phyloP scores from a whole-genome alignment of 53 echinoderm and acorn worm genomes.

The Holothuria leucospilota region DNA sequence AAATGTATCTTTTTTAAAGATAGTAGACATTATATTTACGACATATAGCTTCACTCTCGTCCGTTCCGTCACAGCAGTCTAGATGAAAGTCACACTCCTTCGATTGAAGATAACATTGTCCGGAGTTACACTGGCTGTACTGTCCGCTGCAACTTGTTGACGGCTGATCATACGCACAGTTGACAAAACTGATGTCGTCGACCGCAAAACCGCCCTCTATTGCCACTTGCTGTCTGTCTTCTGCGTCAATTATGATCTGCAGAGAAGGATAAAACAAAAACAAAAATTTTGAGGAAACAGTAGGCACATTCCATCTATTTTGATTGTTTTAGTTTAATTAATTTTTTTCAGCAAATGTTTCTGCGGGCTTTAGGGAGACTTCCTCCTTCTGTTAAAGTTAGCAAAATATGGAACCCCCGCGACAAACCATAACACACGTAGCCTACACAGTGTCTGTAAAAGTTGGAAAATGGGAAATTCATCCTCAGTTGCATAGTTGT shows the following conservation, averaged over 20 bases:
- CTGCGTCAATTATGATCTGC: slow-evolving; percentile 74
- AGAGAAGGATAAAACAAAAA: not conserved
- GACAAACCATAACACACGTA: too few relatives aligned
- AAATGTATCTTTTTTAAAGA: too few relatives aligned
- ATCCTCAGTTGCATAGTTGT: too few relatives aligned
- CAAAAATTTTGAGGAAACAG: not conserved
- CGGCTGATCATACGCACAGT: slow-evolving; percentile 71
- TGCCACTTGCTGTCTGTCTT: slow-evolving; percentile 53
- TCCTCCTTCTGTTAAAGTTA: too few relatives aligned
- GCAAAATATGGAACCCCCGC: too few relatives aligned
- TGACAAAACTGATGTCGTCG: slow-evolving; percentile 75
- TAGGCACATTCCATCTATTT: too few relatives aligned
- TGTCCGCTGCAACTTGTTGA: slow-evolving; percentile 53
- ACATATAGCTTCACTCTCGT: slow-evolving; percentile 44
- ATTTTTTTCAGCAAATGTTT: too few relatives aligned
- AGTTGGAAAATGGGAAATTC: too few relatives aligned
- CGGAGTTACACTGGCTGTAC: slow-evolving; percentile 63
- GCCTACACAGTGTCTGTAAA: too few relatives aligned
- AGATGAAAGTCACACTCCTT: slow-evolving; percentile 70
- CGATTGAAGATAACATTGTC: slow-evolving; percentile 60
- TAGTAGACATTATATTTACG: not conserved
- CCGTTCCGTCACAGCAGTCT: slow-evolving; percentile 81
- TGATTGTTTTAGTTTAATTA: too few relatives aligned
- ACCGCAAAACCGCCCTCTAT: slow-evolving; percentile 76
- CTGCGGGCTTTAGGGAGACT: too few relatives aligned